Conservation (phyloP, 2,113 vertebrate species). For the Notothenia coriiceps region DNA sequence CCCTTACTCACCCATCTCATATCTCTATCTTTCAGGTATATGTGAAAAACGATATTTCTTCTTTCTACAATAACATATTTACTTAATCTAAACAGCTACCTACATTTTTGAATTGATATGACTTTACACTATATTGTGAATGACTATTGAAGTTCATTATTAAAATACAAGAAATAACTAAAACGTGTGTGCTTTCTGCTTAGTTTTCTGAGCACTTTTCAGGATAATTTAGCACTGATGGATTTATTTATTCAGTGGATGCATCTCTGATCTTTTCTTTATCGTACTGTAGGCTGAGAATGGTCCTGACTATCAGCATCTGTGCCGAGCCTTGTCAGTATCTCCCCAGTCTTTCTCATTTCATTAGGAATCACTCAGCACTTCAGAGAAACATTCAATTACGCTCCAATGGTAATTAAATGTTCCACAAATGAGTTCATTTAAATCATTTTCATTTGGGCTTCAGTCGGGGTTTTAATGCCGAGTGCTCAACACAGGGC, state of each 20-base stretch:
- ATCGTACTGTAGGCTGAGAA: conserved; percentile 34
- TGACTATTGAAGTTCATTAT: not conserved
- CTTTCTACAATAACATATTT: not conserved
- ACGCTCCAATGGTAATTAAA: conserved; percentile 80
- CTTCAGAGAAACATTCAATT: conserved; percentile 82
- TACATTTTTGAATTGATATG: not conserved
- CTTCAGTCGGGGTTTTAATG: conserved; percentile 71
- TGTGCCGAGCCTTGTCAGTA: conserved; percentile 53
- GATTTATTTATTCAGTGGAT: conserved; percentile 39
- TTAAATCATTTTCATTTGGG: conserved; percentile 82
- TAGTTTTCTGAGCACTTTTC: not conserved
- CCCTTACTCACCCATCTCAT: conserved; percentile 9
- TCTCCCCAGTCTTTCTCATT: conserved; percentile 66
- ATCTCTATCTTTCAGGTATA: not conserved
- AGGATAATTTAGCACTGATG: conserved; percentile 44
- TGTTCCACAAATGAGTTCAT: conserved; percentile 79
- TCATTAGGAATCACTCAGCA: conserved; percentile 80
- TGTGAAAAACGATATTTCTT: not conserved
- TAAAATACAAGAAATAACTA: not conserved
- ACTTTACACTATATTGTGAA: not conserved
- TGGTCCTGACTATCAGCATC: conserved; percentile 41
- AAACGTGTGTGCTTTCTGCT: not conserved
- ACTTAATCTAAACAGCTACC: not conserved
- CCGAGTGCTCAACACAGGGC: conserved; percentile 53
- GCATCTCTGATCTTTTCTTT: conserved; percentile 37